These are phyloP conservation scores for Oasisia sp. DNA, from an alignment of 2,888 invertebrate genomes.

Conservation along the genomic window DNA sequence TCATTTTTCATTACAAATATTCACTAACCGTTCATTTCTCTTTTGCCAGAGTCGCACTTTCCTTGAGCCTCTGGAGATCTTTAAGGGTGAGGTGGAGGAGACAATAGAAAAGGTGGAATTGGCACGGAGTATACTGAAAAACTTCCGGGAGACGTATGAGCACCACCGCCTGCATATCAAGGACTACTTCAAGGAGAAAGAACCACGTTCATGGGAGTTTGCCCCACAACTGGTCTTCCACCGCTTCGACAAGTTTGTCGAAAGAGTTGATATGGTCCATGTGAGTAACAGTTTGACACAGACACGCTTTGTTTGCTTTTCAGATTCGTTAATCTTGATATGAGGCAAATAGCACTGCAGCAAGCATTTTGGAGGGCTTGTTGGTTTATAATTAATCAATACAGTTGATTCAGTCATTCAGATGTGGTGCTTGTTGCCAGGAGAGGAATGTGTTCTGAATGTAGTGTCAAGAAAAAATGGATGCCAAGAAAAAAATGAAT, in stretches of 20 bases:
- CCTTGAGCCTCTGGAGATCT: constrained; percentile 89
- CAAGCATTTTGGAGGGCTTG: not conserved
- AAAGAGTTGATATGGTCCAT: constrained; percentile 61
- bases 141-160: constrained; percentile 61
- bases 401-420: no score
- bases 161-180: constrained; percentile 61
- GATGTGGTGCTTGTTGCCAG: not conserved
- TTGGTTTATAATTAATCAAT: not conserved
- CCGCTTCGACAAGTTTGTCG: constrained; percentile 62
- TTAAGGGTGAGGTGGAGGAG: constrained; percentile 95
- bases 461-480: not conserved
- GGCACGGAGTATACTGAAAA: constrained; percentile 54
- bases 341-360: not conserved
- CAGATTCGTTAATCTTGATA: not conserved
- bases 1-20: not conserved
- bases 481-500: not conserved
- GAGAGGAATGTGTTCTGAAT: not conserved
- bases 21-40: constrained; percentile 51
- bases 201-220: constrained; percentile 64
- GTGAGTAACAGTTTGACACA: constrained; percentile 43
- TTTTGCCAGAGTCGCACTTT: constrained; percentile 80
- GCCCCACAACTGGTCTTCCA: constrained; percentile 65
- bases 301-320: not conserved
- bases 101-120: constrained; percentile 80
- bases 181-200: constrained; percentile 62